Conservation (phyloP, 2,888 invertebrate genomes). For the Melanotus villosus region DNA sequence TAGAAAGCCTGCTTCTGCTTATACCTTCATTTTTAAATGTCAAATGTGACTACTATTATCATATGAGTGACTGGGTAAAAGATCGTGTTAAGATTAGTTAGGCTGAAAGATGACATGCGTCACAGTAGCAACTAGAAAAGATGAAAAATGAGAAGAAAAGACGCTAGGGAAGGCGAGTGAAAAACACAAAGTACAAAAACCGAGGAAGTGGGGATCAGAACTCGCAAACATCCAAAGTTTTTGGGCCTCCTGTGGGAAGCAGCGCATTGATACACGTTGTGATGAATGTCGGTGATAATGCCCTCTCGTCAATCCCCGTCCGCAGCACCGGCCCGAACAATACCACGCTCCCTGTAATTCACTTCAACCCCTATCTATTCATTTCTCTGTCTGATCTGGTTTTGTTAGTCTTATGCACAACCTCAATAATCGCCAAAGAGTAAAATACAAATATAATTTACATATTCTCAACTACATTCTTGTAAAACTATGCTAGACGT, state of each 20-base stretch:
- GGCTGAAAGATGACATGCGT: slow-evolving; percentile 67
- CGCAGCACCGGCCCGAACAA: slow-evolving; percentile 72
- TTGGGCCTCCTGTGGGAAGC: slow-evolving; percentile 68
- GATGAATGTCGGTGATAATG: slow-evolving; percentile 72
- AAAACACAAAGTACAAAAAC: slow-evolving; percentile 65
- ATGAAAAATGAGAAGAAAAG: slow-evolving; percentile 67
- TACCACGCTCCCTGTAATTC: slow-evolving; percentile 68
- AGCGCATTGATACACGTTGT: slow-evolving; percentile 69
- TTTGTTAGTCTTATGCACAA: slow-evolving; percentile 59
- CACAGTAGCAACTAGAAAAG: slow-evolving; percentile 68
- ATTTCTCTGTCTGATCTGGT: slow-evolving; percentile 59
- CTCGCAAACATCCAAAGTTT: slow-evolving; percentile 66
- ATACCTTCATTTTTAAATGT: slow-evolving; percentile 39
- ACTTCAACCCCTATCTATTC: slow-evolving; percentile 68
- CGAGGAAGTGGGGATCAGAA: slow-evolving; percentile 61
- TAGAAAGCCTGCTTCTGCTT: neutral
- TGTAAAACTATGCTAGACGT: no score
- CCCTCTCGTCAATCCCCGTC: slow-evolving; percentile 71
- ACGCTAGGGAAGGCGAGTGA: slow-evolving; percentile 60
- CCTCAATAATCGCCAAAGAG: slow-evolving; percentile 60
- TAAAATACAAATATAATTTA: slow-evolving; percentile 48
- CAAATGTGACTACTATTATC: slow-evolving; percentile 40
- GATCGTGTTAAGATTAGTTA: slow-evolving; percentile 63
- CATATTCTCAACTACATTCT: no score
- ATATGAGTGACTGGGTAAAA: slow-evolving; percentile 51